These are phyloP conservation scores for Athene noctua DNA, from an alignment of 2,113 vertebrate species.

Conservation along the genomic window DNA sequence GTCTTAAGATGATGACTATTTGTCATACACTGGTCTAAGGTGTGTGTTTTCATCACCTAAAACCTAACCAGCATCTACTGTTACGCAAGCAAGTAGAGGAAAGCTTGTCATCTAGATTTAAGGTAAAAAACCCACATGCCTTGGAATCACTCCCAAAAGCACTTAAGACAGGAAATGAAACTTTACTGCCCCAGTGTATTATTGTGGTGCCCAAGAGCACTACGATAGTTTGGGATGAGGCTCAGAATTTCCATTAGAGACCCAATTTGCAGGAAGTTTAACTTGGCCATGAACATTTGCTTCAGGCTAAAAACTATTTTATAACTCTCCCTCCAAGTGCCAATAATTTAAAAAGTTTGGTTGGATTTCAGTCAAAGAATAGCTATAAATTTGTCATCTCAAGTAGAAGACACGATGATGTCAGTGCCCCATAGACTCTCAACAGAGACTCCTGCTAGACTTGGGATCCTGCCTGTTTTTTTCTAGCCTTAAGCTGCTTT, in stretches of 20 bases:
- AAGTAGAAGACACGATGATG: background rate
- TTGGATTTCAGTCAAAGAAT: conserved; percentile 4
- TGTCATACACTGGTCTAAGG: background rate
- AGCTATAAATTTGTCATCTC: conserved; percentile 27
- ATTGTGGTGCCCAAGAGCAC: conserved; percentile 25
- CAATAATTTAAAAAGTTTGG: background rate
- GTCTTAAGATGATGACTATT: background rate
- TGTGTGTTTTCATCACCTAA: background rate
- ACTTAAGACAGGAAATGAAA: conserved; percentile 56
- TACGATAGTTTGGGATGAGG: background rate
- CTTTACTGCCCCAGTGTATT: background rate
- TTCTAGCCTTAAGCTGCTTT: background rate
- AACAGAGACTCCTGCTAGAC: background rate
- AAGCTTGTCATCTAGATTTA: background rate
- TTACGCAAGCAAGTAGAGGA: background rate
- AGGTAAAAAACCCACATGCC: background rate
- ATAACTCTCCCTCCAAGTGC: conserved; percentile 17
- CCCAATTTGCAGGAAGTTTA: conserved; percentile 34
- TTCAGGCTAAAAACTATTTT: conserved; percentile 9
- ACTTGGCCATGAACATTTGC: conserved; percentile 20
- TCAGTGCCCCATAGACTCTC: background rate
- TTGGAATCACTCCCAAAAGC: conserved; percentile 48
- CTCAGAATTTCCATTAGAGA: conserved; percentile 52
- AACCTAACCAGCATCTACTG: background rate
- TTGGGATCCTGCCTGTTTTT: conserved; percentile 9